A percentile compares a stretch with the other conserved stretches of the same genome.
These are phyloP conservation scores for Macrobrachium rosenbergii DNA, from an alignment of 1,140 invertebrate genomes.

Conservation along the genomic window DNA sequence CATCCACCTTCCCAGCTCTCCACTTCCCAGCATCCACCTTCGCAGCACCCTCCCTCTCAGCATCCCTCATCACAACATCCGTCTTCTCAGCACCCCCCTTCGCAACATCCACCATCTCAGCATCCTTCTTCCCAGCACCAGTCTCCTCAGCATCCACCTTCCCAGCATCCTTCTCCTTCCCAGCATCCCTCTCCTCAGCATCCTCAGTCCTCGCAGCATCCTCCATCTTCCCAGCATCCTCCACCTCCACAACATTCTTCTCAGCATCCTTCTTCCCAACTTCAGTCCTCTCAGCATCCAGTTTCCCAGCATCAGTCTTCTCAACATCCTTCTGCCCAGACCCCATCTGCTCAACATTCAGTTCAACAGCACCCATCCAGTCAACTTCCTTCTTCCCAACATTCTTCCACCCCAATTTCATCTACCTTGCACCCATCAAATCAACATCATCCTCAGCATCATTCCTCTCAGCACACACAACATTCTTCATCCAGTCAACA, in stretches of 20 bases:
- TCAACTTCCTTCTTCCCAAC: background rate
- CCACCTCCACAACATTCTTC: background rate
- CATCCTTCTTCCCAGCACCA: background rate
- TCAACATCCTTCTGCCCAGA: background rate
- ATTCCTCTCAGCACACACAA: background rate
- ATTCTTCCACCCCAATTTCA: background rate
- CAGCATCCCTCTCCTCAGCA: background rate
- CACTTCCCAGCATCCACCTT: conserved; percentile 39
- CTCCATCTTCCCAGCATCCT: background rate
- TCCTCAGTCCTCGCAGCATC: background rate
- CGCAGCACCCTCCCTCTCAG: conserved; percentile 34
- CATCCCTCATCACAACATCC: conserved; percentile 27
- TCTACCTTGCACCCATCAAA: conserved; percentile 11
- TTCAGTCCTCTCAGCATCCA: background rate
- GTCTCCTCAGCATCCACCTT: background rate
- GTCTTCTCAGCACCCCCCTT: conserved; percentile 25
- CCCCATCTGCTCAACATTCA: background rate
- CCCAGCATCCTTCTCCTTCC: background rate
- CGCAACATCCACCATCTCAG: conserved; percentile 25
- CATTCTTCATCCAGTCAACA: conserved; percentile 5
- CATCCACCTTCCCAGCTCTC: conserved; percentile 45
- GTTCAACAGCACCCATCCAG: background rate
- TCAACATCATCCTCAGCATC: background rate
- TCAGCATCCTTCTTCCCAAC: background rate
- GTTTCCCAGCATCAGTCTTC: background rate